Evolutionary conservation across 1,140 invertebrate species (phyloP), one percentile per base, ranked within the genome.

Genomic region (Danaus melanippus): DNA sequence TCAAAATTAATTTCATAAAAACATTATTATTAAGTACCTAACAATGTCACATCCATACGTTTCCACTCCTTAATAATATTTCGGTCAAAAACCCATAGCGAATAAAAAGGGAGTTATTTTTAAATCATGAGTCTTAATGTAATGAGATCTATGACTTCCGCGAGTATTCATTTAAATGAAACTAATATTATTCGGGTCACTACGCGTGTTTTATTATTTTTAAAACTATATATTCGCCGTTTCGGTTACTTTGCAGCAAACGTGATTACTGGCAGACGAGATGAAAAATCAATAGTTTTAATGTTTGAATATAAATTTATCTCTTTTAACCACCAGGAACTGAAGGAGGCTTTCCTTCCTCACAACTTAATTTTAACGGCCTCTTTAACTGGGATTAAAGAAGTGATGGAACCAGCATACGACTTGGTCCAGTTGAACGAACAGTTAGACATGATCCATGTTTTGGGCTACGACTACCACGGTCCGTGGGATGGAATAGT

Each of bases 381-480:
- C 1, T 11, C 50, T 7, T 17, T 51, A 6, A 0, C 9, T 10
- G 12, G 40, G 17, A 10, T 15, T 4, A 42, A 11, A 42, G 10
- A 42, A n/a, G 43, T 51, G 1, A 32, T 50, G 42, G 50, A 47
- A 0, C 39, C 46, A 3, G 58, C 52, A 0, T 59, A 59, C 42
- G 47, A 53, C 21, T 32, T 59, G n/a, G 42, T 39, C 2, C 9
- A 50, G 9, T 44, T 59, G 1, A 59, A 59, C 41, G 11, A 48
- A 39, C 46, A 54, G 39, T 43, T 54, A 3, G 58, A 59, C 10
- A 12, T 40, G 6, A 50, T 59, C 12, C 21, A 45, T 32, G 1
- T 53, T 9, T 9, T 50, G 12, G 39, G 42, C 8, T 54, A 50
- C 11, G 52, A 54, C 40, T 59, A 59, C 42, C 39, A 54, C 9